phyloP scores from a whole-genome alignment of 2,888 invertebrate species.

The Isotomurus palustris region DNA sequence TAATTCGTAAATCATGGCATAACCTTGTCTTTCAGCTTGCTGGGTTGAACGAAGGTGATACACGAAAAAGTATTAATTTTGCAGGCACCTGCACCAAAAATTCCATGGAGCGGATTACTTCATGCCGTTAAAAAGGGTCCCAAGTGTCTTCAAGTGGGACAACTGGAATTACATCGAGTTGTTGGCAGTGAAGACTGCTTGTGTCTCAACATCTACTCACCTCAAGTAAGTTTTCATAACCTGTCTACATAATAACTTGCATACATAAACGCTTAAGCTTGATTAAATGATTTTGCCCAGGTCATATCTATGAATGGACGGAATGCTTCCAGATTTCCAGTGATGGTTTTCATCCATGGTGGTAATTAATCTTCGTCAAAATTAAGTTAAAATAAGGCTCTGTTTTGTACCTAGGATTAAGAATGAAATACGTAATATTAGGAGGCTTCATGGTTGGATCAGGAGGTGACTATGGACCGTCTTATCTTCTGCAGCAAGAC shows the following conservation, averaged over 20 bases:
- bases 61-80: not conserved
- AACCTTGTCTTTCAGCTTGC: too few species aligned
- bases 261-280: too few species aligned
- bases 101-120: slow-evolving; percentile 28
- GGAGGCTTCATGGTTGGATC: slow-evolving; percentile 20
- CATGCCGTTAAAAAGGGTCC: slow-evolving; percentile 29
- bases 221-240: slow-evolving; percentile 5
- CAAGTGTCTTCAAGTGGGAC: slow-evolving; percentile 38
- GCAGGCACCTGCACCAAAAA: slow-evolving; percentile 29
- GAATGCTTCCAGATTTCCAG: not conserved
- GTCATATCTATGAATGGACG: too few species aligned
- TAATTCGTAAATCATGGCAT: too few species aligned
- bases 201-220: slow-evolving; percentile 36
- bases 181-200: slow-evolving; percentile 39
- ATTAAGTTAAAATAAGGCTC: too few species aligned
- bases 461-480: slow-evolving; percentile 36
- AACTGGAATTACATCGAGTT: slow-evolving; percentile 20
- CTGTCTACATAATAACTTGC: too few species aligned
- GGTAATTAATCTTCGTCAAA: not conserved
- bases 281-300: too few species aligned
- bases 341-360: not conserved
- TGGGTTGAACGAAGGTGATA: not conserved
- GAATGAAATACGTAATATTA: too few species aligned
- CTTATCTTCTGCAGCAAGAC: slow-evolving; percentile 31
- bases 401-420: too few species aligned